Conservation (phyloP, 2,888 invertebrate species). For the Hydraecia micacea region DNA sequence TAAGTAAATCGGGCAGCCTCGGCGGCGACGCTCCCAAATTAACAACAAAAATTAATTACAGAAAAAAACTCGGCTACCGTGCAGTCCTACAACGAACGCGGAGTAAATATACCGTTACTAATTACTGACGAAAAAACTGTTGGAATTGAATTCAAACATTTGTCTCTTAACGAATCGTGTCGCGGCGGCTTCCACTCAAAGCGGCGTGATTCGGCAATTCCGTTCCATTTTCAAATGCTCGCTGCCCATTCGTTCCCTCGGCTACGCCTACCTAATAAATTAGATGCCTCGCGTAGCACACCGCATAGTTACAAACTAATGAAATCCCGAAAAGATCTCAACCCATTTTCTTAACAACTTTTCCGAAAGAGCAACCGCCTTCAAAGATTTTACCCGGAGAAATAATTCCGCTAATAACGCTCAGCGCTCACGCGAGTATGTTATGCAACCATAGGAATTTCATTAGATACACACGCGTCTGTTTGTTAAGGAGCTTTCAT, state of each 20-base stretch:
- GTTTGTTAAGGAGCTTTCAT: slow-evolving; percentile 91
- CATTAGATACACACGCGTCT: slow-evolving; percentile 91
- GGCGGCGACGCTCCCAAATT: slow-evolving; percentile 72
- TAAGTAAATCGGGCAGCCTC: slow-evolving; percentile 69
- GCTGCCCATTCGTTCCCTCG: slow-evolving; percentile 89
- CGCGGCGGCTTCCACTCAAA: slow-evolving; percentile 87
- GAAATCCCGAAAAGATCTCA: slow-evolving; percentile 89
- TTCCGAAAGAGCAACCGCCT: slow-evolving; percentile 90
- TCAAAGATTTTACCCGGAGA: slow-evolving; percentile 89
- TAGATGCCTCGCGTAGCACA: slow-evolving; percentile 87
- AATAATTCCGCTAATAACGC: slow-evolving; percentile 90
- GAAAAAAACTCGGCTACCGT: slow-evolving; percentile 81
- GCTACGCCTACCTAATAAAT: slow-evolving; percentile 90
- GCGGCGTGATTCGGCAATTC: slow-evolving; percentile 89
- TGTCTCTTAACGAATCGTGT: slow-evolving; percentile 90
- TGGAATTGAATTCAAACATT: slow-evolving; percentile 90
- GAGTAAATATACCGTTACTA: slow-evolving; percentile 87
- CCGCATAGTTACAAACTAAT: slow-evolving; percentile 90
- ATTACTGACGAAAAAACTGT: slow-evolving; percentile 84
- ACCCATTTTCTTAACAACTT: slow-evolving; percentile 90
- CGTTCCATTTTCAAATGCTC: slow-evolving; percentile 86
- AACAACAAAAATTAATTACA: slow-evolving; percentile 84
- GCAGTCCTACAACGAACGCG: slow-evolving; percentile 80
- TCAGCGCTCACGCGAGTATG: slow-evolving; percentile 87
- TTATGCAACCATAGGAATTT: slow-evolving; percentile 91